Evolutionary conservation across 2,888 invertebrate genomes (phyloP).

Genomic region (Rhogogaster chlorosoma): DNA sequence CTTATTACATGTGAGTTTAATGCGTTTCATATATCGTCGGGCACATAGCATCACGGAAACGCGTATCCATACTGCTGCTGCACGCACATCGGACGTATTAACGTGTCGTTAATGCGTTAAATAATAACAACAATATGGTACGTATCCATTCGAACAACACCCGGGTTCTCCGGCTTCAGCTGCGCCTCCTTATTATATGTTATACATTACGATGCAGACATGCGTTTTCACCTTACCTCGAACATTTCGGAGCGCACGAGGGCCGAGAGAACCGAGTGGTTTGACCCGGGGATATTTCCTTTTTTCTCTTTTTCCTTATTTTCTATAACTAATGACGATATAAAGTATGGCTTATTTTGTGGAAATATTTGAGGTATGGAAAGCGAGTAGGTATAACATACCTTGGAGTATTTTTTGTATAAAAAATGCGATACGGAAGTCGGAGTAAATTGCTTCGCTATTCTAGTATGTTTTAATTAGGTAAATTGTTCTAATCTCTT

Average conservation of each 20-base stretch:
- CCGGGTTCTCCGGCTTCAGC: not conserved
- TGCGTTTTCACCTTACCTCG: not conserved
- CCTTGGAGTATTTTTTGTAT: not conserved
- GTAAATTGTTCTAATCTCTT: not conserved
- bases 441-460: not conserved
- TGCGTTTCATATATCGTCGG: not conserved
- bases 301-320: not conserved
- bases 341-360: not conserved
- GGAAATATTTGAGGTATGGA: too few species aligned
- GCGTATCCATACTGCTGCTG: not conserved
- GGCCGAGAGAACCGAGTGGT: not conserved
- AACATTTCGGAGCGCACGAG: not conserved
- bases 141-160: not conserved
- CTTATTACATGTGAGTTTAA: not conserved
- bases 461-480: not conserved
- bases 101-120: constrained; percentile 40
- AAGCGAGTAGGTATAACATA: too few species aligned
- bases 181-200: constrained; percentile 1
- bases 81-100: constrained; percentile 10
- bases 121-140: constrained; percentile 19
- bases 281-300: not conserved
- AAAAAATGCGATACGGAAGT: not conserved
- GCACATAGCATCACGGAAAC: not conserved
- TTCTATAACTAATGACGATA: not conserved
- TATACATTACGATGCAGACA: not conserved